Percentiles rank a stretch among this genome's conserved stretches.
These are phyloP conservation scores for Lapara coniferarum DNA, from an alignment of 2,888 invertebrate genomes.

Conservation along the genomic window DNA sequence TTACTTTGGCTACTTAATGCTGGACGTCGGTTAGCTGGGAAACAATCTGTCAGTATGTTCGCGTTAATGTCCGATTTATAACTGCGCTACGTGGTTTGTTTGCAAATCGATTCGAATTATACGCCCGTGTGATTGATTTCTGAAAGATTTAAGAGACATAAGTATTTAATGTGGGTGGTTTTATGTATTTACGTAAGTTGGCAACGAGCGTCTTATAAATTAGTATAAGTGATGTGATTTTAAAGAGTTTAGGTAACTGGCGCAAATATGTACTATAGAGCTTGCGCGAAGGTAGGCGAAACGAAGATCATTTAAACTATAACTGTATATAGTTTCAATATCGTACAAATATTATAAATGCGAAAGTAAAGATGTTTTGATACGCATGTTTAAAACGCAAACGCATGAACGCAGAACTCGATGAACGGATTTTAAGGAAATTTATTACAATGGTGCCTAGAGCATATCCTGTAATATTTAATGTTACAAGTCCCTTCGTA, in stretches of 20 bases:
- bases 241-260: not conserved
- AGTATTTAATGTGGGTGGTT: slow-evolving; percentile 5
- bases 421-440: no score
- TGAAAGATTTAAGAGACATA: slow-evolving; percentile 35
- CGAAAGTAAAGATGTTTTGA: no score
- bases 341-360: no score
- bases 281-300: no score
- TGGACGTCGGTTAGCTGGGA: slow-evolving; percentile 32
- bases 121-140: slow-evolving; percentile 33
- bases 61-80: slow-evolving; percentile 54
- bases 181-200: slow-evolving; percentile 1
- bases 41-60: slow-evolving; percentile 49
- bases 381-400: no score
- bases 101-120: slow-evolving; percentile 36
- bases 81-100: slow-evolving; percentile 42
- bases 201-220: not conserved
- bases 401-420: no score
- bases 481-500: no score
- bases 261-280: not conserved
- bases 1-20: slow-evolving; percentile 33
- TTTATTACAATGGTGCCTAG: no score
- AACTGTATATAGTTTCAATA: no score
- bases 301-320: no score
- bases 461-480: no score
- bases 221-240: not conserved